phyloP scores from a whole-genome alignment of 2,888 invertebrate species.

The Strigamia maritima region DNA sequence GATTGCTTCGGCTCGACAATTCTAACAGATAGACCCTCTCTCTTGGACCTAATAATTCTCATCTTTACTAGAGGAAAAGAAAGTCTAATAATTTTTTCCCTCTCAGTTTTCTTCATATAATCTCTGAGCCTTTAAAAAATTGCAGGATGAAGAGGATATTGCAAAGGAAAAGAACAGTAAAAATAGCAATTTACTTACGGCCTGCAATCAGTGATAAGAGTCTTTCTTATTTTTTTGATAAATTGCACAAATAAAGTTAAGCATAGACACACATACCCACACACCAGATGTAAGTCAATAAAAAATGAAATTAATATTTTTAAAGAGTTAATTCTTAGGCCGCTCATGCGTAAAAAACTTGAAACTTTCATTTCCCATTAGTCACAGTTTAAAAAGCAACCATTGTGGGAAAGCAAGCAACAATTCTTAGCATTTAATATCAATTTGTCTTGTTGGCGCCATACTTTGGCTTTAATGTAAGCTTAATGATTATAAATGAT shows the following conservation, averaged over 20 bases:
- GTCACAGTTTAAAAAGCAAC: background rate
- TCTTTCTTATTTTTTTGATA: slow-evolving; percentile 23
- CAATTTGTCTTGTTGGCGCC: slow-evolving; percentile 28
- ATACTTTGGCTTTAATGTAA: background rate
- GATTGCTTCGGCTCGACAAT: slow-evolving; percentile 30
- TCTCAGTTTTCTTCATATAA: slow-evolving; percentile 26
- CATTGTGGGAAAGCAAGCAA: background rate
- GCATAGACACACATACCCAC: background rate
- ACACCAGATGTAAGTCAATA: slow-evolving; percentile 17
- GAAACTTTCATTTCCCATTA: background rate
- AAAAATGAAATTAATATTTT: slow-evolving; percentile 4
- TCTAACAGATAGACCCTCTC: slow-evolving; percentile 32
- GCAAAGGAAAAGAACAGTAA: slow-evolving; percentile 29
- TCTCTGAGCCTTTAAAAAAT: slow-evolving; percentile 31
- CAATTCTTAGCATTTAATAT: slow-evolving; percentile 13
- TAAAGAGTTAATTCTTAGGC: background rate
- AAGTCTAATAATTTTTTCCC: slow-evolving; percentile 26
- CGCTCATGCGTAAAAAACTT: background rate
- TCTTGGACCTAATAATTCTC: slow-evolving; percentile 33
- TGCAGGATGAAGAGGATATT: slow-evolving; percentile 33
- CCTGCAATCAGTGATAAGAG: slow-evolving; percentile 28
- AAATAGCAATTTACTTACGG: slow-evolving; percentile 32
- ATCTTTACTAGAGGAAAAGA: background rate
- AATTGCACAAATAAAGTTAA: slow-evolving; percentile 24
- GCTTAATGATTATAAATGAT: slow-evolving; percentile 20